These are phyloP conservation scores for Herminia tarsipennalis DNA, from an alignment of 2,888 invertebrate genomes.

Conservation along the genomic window DNA sequence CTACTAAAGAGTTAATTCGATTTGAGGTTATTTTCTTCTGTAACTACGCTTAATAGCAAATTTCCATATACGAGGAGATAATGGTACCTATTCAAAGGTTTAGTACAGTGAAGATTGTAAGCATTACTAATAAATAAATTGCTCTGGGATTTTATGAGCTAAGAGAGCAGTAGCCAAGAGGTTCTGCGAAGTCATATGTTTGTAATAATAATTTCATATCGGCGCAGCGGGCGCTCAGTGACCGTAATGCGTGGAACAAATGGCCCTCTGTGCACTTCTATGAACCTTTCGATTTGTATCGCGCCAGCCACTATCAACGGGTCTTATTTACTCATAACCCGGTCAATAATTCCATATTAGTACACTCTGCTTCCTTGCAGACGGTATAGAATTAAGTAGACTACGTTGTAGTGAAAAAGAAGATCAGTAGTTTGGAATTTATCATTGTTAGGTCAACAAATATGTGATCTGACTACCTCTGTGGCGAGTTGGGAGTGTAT, in stretches of 20 bases:
- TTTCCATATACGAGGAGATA: not conserved
- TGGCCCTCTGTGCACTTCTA: slow-evolving; percentile 76
- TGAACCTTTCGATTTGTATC: slow-evolving; percentile 74
- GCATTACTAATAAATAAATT: slow-evolving; percentile 1
- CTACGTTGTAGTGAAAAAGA: no score
- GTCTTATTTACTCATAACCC: slow-evolving; percentile 63
- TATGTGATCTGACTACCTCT: no score
- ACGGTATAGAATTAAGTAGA: no score
- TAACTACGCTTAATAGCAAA: not conserved
- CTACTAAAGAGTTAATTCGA: not conserved
- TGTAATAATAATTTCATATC: slow-evolving; percentile 80
- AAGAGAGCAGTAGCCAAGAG: slow-evolving; percentile 30
- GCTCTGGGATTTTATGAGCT: slow-evolving; percentile 23
- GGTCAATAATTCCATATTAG: slow-evolving; percentile 62
- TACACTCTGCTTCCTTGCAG: slow-evolving; percentile 26
- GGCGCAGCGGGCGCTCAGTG: slow-evolving; percentile 60
- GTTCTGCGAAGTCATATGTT: slow-evolving; percentile 66
- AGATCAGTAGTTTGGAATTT: no score
- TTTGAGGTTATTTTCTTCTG: slow-evolving; percentile 7
- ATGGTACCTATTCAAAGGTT: not conserved
- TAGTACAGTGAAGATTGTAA: not conserved
- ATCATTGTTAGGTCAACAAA: no score
- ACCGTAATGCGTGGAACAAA: slow-evolving; percentile 70
- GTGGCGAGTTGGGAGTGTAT: no score
- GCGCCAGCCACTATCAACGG: slow-evolving; percentile 49